Conservation (phyloP, 2,797 vertebrate genomes). For the Dendrocincla fuliginosa region DNA sequence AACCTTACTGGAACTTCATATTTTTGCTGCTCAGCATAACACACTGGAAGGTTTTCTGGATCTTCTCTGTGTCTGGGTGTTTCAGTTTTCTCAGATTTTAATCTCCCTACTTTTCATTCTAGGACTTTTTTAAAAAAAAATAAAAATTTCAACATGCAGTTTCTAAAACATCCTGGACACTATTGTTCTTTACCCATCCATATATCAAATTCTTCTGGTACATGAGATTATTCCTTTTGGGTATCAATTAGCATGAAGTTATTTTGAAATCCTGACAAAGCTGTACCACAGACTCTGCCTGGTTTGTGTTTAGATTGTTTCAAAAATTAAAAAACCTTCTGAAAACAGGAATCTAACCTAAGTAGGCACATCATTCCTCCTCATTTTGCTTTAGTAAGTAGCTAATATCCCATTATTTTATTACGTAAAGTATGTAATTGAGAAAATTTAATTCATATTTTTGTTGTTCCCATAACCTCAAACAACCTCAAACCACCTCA, state of each 20-base stretch:
- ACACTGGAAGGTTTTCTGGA: neutral
- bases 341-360: neutral
- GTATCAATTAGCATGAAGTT: neutral
- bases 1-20: neutral
- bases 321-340: neutral
- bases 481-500: neutral
- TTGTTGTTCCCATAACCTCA: neutral
- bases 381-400: neutral
- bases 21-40: neutral
- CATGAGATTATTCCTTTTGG: neutral
- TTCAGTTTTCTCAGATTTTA: neutral
- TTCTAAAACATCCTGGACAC: neutral
- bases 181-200: neutral
- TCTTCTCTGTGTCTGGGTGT: neutral
- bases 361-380: neutral
- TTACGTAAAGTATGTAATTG: neutral
- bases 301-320: constrained; percentile 2
- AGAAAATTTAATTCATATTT: neutral
- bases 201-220: neutral
- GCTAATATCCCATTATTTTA: neutral
- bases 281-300: neutral
- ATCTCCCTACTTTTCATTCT: neutral
- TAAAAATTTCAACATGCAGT: neutral
- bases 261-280: neutral
- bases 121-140: neutral